Conservation (phyloP, 2,113 vertebrate species). For the Oncorhynchus tshawytscha region DNA sequence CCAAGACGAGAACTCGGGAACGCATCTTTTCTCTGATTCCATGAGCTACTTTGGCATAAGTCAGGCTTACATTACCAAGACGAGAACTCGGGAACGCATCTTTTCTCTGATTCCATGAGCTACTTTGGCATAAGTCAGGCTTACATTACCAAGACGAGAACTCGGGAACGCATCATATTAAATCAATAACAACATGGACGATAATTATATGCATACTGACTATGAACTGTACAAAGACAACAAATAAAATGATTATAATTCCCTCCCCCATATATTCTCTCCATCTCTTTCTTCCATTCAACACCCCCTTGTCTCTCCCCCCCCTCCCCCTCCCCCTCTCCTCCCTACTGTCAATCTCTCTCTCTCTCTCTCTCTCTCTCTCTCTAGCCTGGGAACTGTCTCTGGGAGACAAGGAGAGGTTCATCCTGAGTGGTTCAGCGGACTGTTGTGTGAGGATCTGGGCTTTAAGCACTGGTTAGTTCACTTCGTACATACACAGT, state of each 20-base stretch:
- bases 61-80: background rate
- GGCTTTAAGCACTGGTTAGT: conserved; percentile 74
- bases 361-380: conserved; percentile 14
- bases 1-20: background rate
- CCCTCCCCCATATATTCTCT: background rate
- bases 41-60: background rate
- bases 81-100: background rate
- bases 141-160: background rate
- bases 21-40: background rate
- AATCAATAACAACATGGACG: too few relatives aligned
- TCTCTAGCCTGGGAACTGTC: conserved; percentile 64
- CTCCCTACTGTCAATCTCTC: conserved; percentile 2
- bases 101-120: too few relatives aligned
- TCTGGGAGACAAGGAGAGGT: conserved; percentile 69
- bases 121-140: background rate
- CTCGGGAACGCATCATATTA: background rate
- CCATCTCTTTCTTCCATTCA: conserved; percentile 2
- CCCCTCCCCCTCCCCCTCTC: conserved; percentile 6
- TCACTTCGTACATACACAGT: background rate
- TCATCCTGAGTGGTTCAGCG: conserved; percentile 76
- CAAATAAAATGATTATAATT: background rate
- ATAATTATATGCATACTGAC: too few relatives aligned
- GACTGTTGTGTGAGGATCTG: conserved; percentile 79
- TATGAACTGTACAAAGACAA: too few relatives aligned
- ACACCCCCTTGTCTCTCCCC: conserved; percentile 19